Conservation (phyloP, 2,797 vertebrate species). For the Arrhamphus sclerolepis region DNA sequence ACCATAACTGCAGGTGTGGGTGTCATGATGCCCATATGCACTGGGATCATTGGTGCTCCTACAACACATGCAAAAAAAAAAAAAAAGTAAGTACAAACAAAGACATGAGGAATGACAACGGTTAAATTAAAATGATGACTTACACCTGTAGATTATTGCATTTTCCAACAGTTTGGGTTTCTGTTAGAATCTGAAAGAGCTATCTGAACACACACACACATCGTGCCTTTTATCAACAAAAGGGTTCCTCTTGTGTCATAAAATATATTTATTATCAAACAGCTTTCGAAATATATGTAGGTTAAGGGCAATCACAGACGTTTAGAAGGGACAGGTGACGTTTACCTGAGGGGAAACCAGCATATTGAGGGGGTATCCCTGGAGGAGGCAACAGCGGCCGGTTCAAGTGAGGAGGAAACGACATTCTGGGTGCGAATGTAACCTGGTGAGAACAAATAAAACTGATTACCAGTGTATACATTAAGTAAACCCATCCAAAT, state of each 20-base stretch:
- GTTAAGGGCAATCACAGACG: no score
- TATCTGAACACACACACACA: no score
- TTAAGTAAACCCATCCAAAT: neutral
- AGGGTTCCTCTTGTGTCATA: no score
- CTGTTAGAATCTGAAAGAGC: no score
- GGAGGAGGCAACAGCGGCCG: slow-evolving; percentile 96
- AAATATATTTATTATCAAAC: neutral
- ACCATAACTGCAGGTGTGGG: slow-evolving; percentile 91
- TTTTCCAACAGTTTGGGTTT: neutral
- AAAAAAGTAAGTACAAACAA: slow-evolving; percentile 2
- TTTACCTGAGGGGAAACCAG: slow-evolving; percentile 92
- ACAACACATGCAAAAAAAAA: slow-evolving; percentile 28
- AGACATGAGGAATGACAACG: neutral
- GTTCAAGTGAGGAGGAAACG: slow-evolving; percentile 97
- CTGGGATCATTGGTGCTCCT: slow-evolving; percentile 97
- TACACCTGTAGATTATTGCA: neutral
- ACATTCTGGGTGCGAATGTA: slow-evolving; percentile 83
- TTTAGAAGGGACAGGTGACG: neutral
- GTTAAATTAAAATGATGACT: neutral
- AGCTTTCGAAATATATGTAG: neutral
- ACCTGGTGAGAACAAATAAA: slow-evolving; percentile 39
- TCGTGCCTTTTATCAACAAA: no score
- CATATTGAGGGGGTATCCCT: slow-evolving; percentile 95
- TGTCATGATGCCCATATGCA: slow-evolving; percentile 98
- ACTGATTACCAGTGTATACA: neutral